phyloP scores from a whole-genome alignment of 2,113 vertebrate species.

The Rostratula benghalensis region DNA sequence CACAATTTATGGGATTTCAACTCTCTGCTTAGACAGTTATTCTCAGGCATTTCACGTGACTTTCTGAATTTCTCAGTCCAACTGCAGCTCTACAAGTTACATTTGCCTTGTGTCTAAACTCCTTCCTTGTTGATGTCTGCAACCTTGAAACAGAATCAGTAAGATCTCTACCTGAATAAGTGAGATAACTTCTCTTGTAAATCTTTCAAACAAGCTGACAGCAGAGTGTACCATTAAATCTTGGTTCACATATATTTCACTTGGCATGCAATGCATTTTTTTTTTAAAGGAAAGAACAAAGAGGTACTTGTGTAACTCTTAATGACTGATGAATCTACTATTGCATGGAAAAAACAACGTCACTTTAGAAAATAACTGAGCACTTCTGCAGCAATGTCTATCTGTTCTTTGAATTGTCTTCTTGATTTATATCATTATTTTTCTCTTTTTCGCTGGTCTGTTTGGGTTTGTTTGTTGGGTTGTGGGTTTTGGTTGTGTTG shows the following conservation, averaged over 20 bases:
- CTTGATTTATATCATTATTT: not conserved
- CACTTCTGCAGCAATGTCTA: not conserved
- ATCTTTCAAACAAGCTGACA: not conserved
- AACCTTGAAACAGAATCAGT: slow-evolving; percentile 14
- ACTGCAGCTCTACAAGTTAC: not conserved
- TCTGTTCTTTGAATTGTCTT: not conserved
- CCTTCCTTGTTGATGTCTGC: not conserved
- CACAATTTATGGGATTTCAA: not conserved
- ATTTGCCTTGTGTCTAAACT: not conserved
- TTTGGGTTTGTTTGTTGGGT: not conserved
- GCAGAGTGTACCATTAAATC: not conserved
- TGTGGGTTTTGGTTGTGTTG: not conserved
- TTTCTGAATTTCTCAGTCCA: not conserved
- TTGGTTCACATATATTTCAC: slow-evolving; percentile 1
- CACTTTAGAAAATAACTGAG: not conserved
- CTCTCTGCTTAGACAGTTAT: slow-evolving; percentile 4
- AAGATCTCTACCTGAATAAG: slow-evolving; percentile 8
- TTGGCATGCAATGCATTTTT: not conserved
- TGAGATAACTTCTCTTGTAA: not conserved
- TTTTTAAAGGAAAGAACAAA: not conserved
- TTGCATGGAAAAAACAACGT: not conserved
- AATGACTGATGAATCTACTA: slow-evolving; percentile 19
- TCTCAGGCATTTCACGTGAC: not conserved
- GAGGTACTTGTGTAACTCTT: slow-evolving; percentile 14
- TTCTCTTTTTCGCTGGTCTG: not conserved